A percentile compares a stretch with the other conserved stretches of the same genome.
Conservation (phyloP, 2,888 invertebrate genomes). For the Tridacna gigas region DNA sequence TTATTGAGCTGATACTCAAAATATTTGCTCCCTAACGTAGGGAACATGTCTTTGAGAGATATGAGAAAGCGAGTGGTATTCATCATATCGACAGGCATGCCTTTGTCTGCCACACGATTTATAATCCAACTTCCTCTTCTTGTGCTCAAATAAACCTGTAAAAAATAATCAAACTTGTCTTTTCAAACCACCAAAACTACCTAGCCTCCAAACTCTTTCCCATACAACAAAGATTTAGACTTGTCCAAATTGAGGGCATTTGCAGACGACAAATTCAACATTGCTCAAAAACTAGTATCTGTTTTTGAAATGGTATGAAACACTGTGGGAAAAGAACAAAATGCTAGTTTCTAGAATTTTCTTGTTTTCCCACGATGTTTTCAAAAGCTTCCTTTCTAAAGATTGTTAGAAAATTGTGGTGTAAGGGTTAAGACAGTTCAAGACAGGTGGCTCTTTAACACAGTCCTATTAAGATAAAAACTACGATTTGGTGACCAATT, state of each 20-base stretch:
- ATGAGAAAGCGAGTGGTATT: conserved; percentile 48
- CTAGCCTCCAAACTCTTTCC: neutral
- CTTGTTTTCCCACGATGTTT: neutral
- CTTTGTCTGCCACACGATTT: conserved; percentile 79
- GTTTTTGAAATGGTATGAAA: neutral
- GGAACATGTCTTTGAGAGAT: neutral
- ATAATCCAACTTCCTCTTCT: conserved; percentile 85
- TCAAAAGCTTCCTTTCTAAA: neutral
- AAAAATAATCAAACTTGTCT: neutral
- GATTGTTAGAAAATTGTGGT: no score
- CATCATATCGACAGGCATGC: conserved; percentile 78
- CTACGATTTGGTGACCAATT: no score
- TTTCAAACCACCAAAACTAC: no score
- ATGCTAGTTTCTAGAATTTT: neutral
- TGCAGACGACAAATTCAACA: neutral
- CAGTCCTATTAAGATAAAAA: no score
- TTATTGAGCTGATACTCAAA: conserved; percentile 68
- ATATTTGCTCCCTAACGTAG: conserved; percentile 30
- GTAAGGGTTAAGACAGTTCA: no score
- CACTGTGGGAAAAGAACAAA: neutral
- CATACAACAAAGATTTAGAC: neutral
- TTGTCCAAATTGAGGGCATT: neutral
- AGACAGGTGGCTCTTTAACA: no score
- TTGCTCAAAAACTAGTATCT: no score
- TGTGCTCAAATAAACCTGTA: conserved; percentile 84